These are phyloP conservation scores for Bergia puertoricense DNA, from an alignment of 92 coral and sea anemone species.

Conservation along the genomic window DNA sequence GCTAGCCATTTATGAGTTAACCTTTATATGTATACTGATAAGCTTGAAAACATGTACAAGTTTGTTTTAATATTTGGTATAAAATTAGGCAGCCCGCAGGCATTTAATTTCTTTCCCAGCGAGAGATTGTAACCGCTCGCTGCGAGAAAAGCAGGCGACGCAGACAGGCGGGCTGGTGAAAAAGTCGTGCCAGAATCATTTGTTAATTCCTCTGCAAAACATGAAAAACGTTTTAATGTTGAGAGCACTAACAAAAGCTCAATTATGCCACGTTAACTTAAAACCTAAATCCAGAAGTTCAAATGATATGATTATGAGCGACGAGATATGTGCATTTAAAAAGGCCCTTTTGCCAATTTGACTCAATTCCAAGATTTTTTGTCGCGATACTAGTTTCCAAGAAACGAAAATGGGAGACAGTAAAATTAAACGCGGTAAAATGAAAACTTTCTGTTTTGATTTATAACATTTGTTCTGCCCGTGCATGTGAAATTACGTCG, in stretches of 20 bases:
- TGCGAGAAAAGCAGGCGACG: neutral
- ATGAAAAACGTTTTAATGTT: neutral
- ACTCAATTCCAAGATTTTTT: neutral
- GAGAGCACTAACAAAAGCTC: neutral
- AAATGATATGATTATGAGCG: neutral
- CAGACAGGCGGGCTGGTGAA: neutral
- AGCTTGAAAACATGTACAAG: neutral
- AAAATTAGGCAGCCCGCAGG: neutral
- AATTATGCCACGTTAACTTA: neutral
- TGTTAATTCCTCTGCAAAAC: neutral
- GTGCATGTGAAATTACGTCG: neutral
- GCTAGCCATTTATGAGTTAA: neutral
- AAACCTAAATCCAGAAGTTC: too few relatives aligned
- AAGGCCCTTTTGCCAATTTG: neutral
- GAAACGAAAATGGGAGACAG: neutral
- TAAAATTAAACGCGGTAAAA: neutral
- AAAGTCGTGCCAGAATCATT: neutral
- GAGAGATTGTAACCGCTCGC: neutral
- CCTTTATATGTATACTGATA: neutral
- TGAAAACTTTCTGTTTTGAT: neutral
- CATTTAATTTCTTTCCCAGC: neutral
- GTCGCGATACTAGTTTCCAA: neutral
- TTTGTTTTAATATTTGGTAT: too few relatives aligned
- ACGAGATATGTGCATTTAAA: neutral
- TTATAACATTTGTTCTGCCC: neutral